These are phyloP conservation scores for Heliconius cydno DNA, from an alignment of 2,888 invertebrate species.

Conservation along the genomic window DNA sequence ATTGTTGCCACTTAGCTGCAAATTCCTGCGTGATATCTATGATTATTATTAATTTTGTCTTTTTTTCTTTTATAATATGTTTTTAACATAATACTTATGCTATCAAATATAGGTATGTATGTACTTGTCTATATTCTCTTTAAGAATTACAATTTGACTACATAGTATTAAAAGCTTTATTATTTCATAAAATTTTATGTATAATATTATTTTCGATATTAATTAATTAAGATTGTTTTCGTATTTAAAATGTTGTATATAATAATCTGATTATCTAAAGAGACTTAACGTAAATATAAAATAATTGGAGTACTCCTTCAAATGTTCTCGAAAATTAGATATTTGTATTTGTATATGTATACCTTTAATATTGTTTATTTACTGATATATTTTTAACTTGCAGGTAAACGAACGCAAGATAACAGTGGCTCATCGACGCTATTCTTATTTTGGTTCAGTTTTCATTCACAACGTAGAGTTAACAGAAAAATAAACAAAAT, in stretches of 20 bases:
- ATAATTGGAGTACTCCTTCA: neutral
- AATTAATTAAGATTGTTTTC: neutral
- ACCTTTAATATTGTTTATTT: neutral
- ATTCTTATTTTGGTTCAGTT: neutral
- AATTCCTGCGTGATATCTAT: neutral
- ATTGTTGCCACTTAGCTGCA: constrained; percentile 40
- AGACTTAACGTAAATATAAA: neutral
- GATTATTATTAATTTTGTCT: neutral
- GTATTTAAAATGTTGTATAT: neutral
- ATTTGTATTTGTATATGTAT: too few species aligned
- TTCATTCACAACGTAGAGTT: neutral
- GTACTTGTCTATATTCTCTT: neutral
- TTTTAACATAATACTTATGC: neutral
- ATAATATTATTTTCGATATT: neutral
- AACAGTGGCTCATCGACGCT: neutral
- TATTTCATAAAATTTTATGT: neutral
- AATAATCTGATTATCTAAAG: neutral
- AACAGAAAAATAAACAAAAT: neutral
- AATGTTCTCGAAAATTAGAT: neutral
- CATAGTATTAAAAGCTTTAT: neutral
- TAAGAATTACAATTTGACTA: neutral
- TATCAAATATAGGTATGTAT: constrained; percentile 7
- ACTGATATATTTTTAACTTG: neutral
- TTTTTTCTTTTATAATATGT: neutral
- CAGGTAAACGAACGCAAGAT: constrained; percentile 5